Conservation (phyloP, 2,888 invertebrate genomes). For the Macrosoma leucophasiata region DNA sequence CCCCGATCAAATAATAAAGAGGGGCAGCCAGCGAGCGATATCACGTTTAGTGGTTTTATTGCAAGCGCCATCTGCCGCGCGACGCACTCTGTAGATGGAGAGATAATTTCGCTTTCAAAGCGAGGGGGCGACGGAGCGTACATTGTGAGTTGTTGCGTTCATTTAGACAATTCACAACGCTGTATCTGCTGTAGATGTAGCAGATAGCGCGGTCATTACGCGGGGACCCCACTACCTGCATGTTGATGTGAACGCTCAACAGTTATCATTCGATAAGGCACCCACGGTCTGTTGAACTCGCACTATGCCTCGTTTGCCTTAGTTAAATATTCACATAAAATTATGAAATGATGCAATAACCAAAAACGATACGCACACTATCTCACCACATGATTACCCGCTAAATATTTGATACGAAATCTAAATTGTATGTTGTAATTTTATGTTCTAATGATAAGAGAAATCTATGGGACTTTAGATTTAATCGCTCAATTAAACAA, state of each 20-base stretch:
- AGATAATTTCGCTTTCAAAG: constrained; percentile 70
- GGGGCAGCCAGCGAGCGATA: constrained; percentile 66
- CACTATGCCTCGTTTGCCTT: constrained; percentile 14
- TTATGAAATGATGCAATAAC: too few relatives aligned
- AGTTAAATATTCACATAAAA: constrained; percentile 1
- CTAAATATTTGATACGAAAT: constrained; percentile 9
- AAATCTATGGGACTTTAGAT: constrained; percentile 18
- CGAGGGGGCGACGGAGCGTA: constrained; percentile 49
- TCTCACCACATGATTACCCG: constrained; percentile 11
- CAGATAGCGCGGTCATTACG: constrained; percentile 56
- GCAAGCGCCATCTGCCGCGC: constrained; percentile 73
- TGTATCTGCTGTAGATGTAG: constrained; percentile 51
- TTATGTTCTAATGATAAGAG: constrained; percentile 12
- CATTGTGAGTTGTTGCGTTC: constrained; percentile 63
- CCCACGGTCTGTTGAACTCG: constrained; percentile 3
- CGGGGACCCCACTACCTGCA: constrained; percentile 49
- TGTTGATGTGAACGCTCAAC: constrained; percentile 47
- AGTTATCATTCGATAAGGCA: constrained; percentile 55
- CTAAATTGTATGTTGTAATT: constrained; percentile 21
- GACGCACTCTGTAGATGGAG: constrained; percentile 60
- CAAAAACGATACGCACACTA: too few relatives aligned
- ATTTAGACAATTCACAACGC: constrained; percentile 62
- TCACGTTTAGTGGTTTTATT: constrained; percentile 76
- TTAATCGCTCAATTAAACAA: constrained; percentile 14
- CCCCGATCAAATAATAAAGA: constrained; percentile 75